Percentiles rank a stretch among this genome's conserved stretches.
phyloP scores from a whole-genome alignment of 2,888 invertebrate species.

The Heterodera filipjevi region DNA sequence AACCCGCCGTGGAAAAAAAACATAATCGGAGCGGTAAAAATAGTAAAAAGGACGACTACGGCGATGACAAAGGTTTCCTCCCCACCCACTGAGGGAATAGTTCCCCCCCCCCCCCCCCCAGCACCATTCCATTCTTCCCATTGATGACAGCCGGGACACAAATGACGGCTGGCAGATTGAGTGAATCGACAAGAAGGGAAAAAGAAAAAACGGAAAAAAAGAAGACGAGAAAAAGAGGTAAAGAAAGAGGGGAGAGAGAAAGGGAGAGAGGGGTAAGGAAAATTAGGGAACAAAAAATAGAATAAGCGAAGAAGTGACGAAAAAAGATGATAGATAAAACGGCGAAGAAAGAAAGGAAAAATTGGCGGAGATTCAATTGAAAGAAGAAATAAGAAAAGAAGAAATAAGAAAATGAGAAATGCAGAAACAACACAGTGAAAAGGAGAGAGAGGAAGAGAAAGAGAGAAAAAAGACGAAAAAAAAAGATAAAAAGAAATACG shows the following conservation, averaged over 20 bases:
- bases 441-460: background rate
- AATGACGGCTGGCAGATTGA: slow-evolving; percentile 10
- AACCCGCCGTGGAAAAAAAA: background rate
- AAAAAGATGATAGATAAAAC: too few species aligned
- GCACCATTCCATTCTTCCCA: background rate
- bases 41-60: slow-evolving; percentile 7
- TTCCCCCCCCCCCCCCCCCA: background rate
- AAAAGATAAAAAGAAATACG: background rate
- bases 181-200: background rate
- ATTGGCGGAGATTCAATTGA: background rate
- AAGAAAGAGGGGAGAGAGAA: background rate
- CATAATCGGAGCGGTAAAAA: slow-evolving; percentile 4
- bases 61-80: background rate
- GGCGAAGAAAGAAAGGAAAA: background rate
- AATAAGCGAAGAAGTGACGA: background rate
- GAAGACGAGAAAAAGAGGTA: background rate
- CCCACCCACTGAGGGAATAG: background rate
- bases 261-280: background rate
- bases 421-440: background rate
- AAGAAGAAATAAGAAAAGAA: background rate
- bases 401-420: background rate
- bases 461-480: background rate
- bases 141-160: background rate
- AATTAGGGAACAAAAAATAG: background rate
- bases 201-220: background rate